Conservation (phyloP, 2,888 invertebrate genomes). For the Smittia sp. region DNA sequence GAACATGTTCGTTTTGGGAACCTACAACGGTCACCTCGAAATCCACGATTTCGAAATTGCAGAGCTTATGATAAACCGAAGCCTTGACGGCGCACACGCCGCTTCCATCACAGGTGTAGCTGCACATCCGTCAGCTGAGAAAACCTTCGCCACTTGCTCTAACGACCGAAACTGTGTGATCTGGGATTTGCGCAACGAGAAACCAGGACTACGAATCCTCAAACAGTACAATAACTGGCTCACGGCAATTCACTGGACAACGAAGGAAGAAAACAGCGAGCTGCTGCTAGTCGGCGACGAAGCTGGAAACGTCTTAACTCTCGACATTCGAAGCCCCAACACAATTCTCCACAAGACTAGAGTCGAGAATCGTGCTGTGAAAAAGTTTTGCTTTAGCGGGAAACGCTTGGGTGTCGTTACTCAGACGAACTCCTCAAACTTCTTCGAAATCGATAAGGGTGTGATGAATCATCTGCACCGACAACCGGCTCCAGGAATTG, state of each 20-base stretch:
- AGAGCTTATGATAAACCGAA: background rate
- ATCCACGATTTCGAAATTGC: background rate
- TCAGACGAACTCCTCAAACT: background rate
- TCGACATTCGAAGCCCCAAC: background rate
- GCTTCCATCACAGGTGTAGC: background rate
- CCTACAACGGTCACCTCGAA: background rate
- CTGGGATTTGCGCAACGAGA: background rate
- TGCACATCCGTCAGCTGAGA: background rate
- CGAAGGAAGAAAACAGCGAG: background rate
- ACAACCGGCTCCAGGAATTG: background rate
- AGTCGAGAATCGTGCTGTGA: background rate
- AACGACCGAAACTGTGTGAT: background rate
- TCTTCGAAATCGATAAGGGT: background rate
- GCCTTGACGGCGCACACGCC: background rate
- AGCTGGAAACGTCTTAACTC: background rate
- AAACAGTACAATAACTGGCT: background rate
- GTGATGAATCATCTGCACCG: background rate
- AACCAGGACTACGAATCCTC: background rate
- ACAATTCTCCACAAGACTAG: background rate
- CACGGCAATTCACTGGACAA: background rate
- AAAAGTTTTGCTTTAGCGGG: background rate
- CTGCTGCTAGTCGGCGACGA: slow-evolving; percentile 3
- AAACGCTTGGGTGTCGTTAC: background rate
- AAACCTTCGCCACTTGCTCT: background rate
- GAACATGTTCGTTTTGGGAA: background rate